Percentiles rank a stretch among this genome's conserved stretches.
phyloP scores from a whole-genome alignment of 1,140 invertebrate species.

The Cherax destructor region DNA sequence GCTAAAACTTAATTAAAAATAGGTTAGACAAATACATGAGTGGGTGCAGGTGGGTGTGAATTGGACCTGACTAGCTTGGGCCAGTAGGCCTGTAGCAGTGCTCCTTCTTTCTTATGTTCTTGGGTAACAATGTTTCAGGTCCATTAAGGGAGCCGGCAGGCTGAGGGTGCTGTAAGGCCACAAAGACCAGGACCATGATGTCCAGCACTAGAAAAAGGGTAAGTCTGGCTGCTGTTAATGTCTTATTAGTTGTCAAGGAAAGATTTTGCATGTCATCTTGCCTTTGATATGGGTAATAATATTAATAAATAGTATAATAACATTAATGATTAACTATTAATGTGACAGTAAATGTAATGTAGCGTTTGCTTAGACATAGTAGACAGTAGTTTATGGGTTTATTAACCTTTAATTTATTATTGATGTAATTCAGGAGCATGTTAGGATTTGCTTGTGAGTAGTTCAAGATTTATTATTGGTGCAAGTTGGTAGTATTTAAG shows the following conservation, averaged over 20 bases:
- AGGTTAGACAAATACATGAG: too few relatives aligned
- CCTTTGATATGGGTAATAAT: background rate
- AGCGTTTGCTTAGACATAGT: background rate
- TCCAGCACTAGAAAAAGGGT: constrained; percentile 23
- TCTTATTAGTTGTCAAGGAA: background rate
- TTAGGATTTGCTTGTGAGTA: background rate
- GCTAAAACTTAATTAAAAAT: too few relatives aligned
- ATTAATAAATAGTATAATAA: background rate
- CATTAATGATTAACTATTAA: too few relatives aligned
- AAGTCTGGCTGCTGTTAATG: background rate
- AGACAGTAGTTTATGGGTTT: background rate
- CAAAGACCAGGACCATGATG: constrained; percentile 2
- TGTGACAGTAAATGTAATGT: background rate
- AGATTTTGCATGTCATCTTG: background rate
- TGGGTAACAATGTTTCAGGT: background rate
- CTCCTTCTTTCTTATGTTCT: too few relatives aligned
- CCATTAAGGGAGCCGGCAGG: constrained; percentile 15
- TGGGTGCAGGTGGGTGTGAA: too few relatives aligned
- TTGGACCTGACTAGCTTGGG: too few relatives aligned
- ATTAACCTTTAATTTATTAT: background rate
- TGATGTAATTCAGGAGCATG: background rate
- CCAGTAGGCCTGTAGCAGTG: too few relatives aligned
- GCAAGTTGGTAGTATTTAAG: too few relatives aligned
- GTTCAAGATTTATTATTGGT: background rate
- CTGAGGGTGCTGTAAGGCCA: constrained; percentile 4